phyloP scores from a whole-genome alignment of 2,797 vertebrate genomes.

The Pseudomugil gertrudae region DNA sequence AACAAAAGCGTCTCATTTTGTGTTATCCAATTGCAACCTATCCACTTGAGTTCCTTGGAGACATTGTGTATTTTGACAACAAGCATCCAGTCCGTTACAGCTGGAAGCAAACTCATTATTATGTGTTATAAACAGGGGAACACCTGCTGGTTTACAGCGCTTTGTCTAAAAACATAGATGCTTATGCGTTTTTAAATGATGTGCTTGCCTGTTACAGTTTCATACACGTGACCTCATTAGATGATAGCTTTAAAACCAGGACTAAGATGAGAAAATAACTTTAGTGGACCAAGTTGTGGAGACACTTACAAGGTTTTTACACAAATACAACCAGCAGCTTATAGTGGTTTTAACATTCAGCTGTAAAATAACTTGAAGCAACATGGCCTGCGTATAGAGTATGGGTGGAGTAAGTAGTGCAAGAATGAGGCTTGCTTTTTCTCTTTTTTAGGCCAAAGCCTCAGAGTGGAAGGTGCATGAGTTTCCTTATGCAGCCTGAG shows the following conservation, averaged over 20 bases:
- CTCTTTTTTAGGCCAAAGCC: slow-evolving; percentile 44
- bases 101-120: slow-evolving; percentile 7
- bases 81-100: slow-evolving; percentile 4
- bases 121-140: slow-evolving; percentile 12
- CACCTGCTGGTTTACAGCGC: not conserved
- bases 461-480: slow-evolving; percentile 50
- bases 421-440: slow-evolving; percentile 29
- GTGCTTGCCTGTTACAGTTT: slow-evolving; percentile 1
- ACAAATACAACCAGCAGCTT: slow-evolving; percentile 6
- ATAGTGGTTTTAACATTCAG: slow-evolving; percentile 6
- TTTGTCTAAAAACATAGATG: slow-evolving; percentile 1
- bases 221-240: slow-evolving; percentile 22
- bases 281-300: not conserved
- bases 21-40: slow-evolving; percentile 6
- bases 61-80: slow-evolving; percentile 6
- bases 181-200: not conserved
- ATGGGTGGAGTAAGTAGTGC: slow-evolving; percentile 56
- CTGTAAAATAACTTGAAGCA: slow-evolving; percentile 31
- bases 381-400: slow-evolving; percentile 37
- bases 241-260: not conserved
- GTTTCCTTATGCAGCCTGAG: slow-evolving; percentile 53
- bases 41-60: slow-evolving; percentile 1
- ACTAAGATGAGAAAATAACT: not conserved
- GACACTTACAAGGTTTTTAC: not conserved
- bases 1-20: slow-evolving; percentile 7